Conservation (phyloP, 2,888 invertebrate genomes). For the Diloba caeruleocephala region DNA sequence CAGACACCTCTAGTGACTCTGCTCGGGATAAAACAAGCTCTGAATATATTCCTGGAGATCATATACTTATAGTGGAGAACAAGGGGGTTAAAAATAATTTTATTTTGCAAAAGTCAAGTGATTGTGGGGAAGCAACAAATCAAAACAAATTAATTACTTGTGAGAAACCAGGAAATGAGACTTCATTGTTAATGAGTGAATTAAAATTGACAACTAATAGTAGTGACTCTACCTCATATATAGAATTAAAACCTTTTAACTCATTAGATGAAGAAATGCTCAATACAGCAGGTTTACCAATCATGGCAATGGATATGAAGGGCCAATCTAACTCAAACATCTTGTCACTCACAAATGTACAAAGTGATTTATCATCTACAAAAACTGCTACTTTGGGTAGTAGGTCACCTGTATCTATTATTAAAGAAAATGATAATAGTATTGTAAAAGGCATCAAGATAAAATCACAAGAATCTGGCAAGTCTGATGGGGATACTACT, state of each 20-base stretch:
- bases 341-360: constrained; percentile 16
- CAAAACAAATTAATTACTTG: constrained; percentile 37
- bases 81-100: constrained; percentile 34
- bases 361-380: constrained; percentile 48
- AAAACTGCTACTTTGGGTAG: constrained; percentile 66
- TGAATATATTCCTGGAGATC: constrained; percentile 82
- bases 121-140: constrained; percentile 39
- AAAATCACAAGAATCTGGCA: constrained; percentile 59
- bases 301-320: constrained; percentile 50
- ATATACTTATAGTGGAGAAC: constrained; percentile 62
- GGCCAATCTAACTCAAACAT: constrained; percentile 25
- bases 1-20: constrained; percentile 85
- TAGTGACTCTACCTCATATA: constrained; percentile 83
- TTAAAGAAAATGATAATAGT: constrained; percentile 59
- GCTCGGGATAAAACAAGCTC: constrained; percentile 79
- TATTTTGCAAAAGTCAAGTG: constrained; percentile 31
- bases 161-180: constrained; percentile 28
- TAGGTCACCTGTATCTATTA: constrained; percentile 61
- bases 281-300: constrained; percentile 73
- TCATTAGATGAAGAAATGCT: constrained; percentile 71
- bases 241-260: constrained; percentile 78
- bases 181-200: constrained; percentile 52
- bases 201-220: constrained; percentile 69
- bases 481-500: constrained; percentile 70
- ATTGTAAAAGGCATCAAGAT: constrained; percentile 49